Evolutionary conservation across 1,140 invertebrate species (phyloP).

Genomic region (Aphidius gifuensis): DNA sequence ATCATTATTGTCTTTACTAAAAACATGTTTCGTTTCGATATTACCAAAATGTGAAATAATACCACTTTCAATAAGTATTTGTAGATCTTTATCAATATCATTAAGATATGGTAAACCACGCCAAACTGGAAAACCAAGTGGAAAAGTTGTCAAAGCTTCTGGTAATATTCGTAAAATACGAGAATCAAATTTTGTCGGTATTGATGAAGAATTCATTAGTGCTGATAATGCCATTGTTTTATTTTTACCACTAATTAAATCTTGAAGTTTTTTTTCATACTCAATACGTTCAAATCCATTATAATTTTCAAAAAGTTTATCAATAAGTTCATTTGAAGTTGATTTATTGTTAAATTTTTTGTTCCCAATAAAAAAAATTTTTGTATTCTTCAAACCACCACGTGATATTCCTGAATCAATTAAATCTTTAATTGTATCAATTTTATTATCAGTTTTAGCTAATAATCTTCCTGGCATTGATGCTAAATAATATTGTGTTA

Average conservation of each 20-base stretch:
- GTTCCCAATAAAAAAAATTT: constrained; percentile 19
- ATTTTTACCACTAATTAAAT: constrained; percentile 32
- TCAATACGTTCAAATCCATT: constrained; percentile 29
- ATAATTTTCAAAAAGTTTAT: constrained; percentile 28
- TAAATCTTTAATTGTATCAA: constrained; percentile 23
- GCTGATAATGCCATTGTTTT: constrained; percentile 33
- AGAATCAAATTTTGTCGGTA: constrained; percentile 12
- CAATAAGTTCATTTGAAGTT: constrained; percentile 1
- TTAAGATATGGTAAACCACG: constrained; percentile 36
- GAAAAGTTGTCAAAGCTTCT: constrained; percentile 38
- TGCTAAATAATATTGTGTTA: constrained; percentile 43
- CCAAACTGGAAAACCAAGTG: constrained; percentile 39
- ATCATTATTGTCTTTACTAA: neutral
- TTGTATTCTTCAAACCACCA: constrained; percentile 26
- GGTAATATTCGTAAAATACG: constrained; percentile 32
- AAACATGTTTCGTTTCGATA: neutral
- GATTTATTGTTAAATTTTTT: neutral
- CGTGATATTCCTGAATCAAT: constrained; percentile 16
- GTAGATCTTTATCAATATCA: constrained; percentile 31
- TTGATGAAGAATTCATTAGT: constrained; percentile 36
- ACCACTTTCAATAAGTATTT: constrained; percentile 29
- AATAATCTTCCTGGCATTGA: constrained; percentile 42
- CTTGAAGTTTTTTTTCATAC: constrained; percentile 23
- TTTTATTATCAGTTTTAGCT: constrained; percentile 27
- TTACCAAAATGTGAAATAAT: constrained; percentile 30